These are phyloP conservation scores for Equus quagga DNA, from an alignment of 2,113 vertebrate species.

Conservation along the genomic window DNA sequence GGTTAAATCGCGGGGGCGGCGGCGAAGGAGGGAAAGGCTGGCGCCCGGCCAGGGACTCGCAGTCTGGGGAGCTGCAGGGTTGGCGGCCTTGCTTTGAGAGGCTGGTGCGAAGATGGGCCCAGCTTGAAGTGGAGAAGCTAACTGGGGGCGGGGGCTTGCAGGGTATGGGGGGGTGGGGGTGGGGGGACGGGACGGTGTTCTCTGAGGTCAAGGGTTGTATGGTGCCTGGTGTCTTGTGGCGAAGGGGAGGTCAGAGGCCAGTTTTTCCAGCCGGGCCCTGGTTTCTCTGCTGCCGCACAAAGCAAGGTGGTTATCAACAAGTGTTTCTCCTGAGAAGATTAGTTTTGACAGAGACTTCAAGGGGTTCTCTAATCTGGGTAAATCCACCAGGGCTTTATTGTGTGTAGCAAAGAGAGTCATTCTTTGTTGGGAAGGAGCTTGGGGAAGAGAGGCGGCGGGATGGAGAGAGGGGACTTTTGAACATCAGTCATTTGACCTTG, in stretches of 20 bases:
- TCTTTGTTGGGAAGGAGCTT: slow-evolving; percentile 57
- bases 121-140: neutral
- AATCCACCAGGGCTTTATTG: slow-evolving; percentile 60
- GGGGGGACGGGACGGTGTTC: too few species aligned
- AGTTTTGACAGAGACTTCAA: slow-evolving; percentile 78
- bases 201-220: neutral
- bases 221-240: neutral
- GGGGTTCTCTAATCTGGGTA: slow-evolving; percentile 66
- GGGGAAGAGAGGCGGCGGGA: neutral
- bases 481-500: slow-evolving; percentile 64
- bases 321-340: slow-evolving; percentile 79
- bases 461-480: neutral
- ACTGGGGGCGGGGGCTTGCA: neutral
- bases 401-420: slow-evolving; percentile 29
- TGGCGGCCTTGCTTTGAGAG: slow-evolving; percentile 33
- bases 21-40: neutral
- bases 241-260: neutral
- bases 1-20: neutral
- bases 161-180: neutral
- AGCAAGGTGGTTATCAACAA: slow-evolving; percentile 78
- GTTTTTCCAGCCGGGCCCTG: neutral
- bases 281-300: slow-evolving; percentile 46
- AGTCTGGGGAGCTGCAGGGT: neutral
- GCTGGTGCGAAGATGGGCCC: slow-evolving; percentile 25
- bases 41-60: slow-evolving; percentile 36